A percentile compares a stretch with the other conserved stretches of the same genome.
phyloP scores from a whole-genome alignment of 2,797 vertebrate species.

The Lates japonicus region DNA sequence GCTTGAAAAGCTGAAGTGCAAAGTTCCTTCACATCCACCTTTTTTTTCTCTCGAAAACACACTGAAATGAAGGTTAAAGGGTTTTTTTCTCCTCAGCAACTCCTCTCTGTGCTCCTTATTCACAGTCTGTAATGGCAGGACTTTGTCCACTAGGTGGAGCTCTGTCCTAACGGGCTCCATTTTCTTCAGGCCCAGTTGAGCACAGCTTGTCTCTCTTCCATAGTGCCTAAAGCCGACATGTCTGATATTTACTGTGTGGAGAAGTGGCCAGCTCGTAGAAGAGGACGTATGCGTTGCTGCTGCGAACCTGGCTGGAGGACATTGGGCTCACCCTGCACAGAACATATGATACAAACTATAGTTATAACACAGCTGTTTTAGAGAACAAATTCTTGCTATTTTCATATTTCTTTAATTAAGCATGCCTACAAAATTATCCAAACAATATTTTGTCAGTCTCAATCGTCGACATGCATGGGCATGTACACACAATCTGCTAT shows the following conservation, averaged over 20 bases:
- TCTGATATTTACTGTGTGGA: conserved; percentile 88
- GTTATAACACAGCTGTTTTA: not conserved
- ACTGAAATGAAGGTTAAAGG: not conserved
- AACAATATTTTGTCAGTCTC: not conserved
- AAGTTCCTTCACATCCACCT: not conserved
- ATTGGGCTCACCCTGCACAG: conserved; percentile 91
- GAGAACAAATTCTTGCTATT: not conserved
- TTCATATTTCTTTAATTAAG: not conserved
- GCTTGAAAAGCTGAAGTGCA: not conserved
- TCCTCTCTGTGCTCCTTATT: not conserved
- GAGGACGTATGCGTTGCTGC: conserved; percentile 95
- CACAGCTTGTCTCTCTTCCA: not conserved
- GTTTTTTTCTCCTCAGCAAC: not conserved
- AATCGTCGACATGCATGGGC: not conserved
- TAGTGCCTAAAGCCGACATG: conserved; percentile 51
- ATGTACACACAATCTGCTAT: not conserved
- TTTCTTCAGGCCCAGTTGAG: not conserved
- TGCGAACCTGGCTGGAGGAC: conserved; percentile 94
- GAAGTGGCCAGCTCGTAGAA: conserved; percentile 93
- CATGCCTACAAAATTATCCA: not conserved
- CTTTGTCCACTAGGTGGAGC: conserved; percentile 56
- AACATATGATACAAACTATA: conserved; percentile 14
- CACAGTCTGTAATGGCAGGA: conserved; percentile 41
- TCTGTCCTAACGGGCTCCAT: conserved; percentile 21
- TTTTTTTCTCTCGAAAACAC: not conserved